phyloP scores from a whole-genome alignment of 2,113 vertebrate species.

The Cavia aperea region DNA sequence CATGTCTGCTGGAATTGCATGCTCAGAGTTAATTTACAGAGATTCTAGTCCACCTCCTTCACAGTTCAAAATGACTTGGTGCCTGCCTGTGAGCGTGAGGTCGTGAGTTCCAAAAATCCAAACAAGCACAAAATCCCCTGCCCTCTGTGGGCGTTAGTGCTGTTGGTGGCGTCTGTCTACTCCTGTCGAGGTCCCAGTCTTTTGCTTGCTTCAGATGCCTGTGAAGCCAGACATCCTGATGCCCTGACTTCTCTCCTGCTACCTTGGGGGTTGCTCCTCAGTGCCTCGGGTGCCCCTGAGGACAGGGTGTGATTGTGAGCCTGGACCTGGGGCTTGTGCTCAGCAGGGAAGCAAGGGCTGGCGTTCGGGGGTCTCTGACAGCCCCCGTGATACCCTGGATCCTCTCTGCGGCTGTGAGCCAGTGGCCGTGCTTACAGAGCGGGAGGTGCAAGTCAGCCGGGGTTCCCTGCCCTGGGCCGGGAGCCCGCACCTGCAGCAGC shows the following conservation, averaged over 20 bases:
- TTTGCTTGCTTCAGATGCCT: not conserved
- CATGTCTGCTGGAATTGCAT: not conserved
- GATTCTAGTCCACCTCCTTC: not conserved
- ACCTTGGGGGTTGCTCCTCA: fast-evolving
- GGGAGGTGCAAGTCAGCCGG: not conserved
- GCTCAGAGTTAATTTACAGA: not conserved
- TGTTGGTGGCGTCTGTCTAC: fast-evolving
- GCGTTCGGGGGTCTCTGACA: not conserved
- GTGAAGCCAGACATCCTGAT: fast-evolving
- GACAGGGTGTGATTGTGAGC: not conserved
- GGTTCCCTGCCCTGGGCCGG: no score
- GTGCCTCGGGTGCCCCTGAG: not conserved
- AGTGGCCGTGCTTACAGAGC: fast-evolving
- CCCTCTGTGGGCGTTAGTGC: not conserved
- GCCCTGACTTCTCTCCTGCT: not conserved
- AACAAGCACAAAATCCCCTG: no score
- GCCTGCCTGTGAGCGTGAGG: no score
- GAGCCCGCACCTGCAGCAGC: no score
- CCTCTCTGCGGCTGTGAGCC: fast-evolving
- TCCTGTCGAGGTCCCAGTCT: fast-evolving
- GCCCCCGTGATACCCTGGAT: fast-evolving
- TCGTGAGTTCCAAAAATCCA: no score
- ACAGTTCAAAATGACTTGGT: no score
- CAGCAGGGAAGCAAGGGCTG: not conserved
- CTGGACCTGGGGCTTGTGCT: not conserved